phyloP scores from a whole-genome alignment of 2,113 vertebrate genomes.

The Erpornis zantholeuca region DNA sequence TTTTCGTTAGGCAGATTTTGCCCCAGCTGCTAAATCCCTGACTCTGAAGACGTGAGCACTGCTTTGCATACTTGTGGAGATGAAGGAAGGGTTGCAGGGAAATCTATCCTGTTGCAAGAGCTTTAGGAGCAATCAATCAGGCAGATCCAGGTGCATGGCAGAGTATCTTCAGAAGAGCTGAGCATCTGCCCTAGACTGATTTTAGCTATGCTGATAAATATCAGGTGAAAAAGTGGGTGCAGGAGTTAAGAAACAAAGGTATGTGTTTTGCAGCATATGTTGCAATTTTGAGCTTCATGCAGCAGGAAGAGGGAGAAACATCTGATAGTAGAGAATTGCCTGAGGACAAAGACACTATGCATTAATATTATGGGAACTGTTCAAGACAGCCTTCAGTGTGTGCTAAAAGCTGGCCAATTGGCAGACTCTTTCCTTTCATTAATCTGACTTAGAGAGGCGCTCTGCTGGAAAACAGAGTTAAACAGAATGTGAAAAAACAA shows the following conservation, averaged over 20 bases:
- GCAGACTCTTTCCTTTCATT: not conserved
- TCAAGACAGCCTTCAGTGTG: not conserved
- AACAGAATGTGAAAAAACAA: not conserved
- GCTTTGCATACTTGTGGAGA: not conserved
- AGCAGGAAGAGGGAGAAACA: constrained; percentile 29
- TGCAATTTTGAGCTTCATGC: constrained; percentile 33
- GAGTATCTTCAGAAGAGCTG: not conserved
- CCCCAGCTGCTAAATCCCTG: not conserved
- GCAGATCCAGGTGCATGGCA: not conserved
- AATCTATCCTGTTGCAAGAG: not conserved
- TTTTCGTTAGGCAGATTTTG: not conserved
- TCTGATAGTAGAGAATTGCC: constrained; percentile 26
- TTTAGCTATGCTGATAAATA: constrained; percentile 20
- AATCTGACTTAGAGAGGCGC: not conserved
- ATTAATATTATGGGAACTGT: constrained; percentile 37
- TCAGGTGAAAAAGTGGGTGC: not conserved
- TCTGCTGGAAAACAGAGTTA: not conserved
- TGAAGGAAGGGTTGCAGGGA: not conserved
- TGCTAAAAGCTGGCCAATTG: not conserved
- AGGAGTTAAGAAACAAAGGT: constrained; percentile 36
- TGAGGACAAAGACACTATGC: not conserved
- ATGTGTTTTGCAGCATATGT: constrained; percentile 41
- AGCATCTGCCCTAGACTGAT: constrained; percentile 22
- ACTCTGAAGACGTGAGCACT: not conserved
- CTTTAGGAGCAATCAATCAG: not conserved